Evolutionary conservation across 2,113 vertebrate genomes (phyloP).

Genomic region (Heliornis fulica): DNA sequence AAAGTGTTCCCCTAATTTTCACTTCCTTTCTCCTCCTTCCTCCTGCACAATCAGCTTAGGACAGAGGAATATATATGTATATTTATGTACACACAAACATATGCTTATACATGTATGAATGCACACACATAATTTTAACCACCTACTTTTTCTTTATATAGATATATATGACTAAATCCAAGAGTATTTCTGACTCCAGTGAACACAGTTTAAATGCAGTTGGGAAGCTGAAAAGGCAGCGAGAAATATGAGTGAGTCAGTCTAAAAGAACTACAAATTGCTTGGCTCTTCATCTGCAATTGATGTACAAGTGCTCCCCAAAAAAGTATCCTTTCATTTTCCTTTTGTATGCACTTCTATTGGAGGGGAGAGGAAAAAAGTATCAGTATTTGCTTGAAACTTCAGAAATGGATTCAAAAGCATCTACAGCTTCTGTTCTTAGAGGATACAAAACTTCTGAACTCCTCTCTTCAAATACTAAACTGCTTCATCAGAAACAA

Average conservation of each 20-base stretch:
- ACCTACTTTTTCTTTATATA: neutral
- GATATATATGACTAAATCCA: neutral
- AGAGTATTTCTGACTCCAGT: neutral
- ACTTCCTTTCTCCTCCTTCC: neutral
- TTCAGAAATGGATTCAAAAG: neutral
- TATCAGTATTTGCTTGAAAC: neutral
- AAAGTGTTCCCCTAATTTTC: neutral
- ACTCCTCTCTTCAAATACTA: neutral
- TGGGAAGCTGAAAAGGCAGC: neutral
- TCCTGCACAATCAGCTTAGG: neutral
- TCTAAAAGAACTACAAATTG: neutral
- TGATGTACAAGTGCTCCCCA: neutral
- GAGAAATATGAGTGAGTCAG: neutral
- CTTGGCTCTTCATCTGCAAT: neutral
- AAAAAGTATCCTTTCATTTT: neutral
- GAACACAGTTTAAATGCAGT: neutral
- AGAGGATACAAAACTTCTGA: conserved; percentile 3
- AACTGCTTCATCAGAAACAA: neutral
- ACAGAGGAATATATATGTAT: neutral
- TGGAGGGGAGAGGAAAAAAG: too few species aligned
- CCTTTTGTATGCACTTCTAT: neutral
- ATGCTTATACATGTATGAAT: neutral
- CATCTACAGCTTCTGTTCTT: neutral
- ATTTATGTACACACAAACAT: neutral
- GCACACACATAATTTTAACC: neutral